Percentiles rank a stretch among this genome's conserved stretches.
Evolutionary conservation across 1,140 invertebrate species (phyloP).

Genomic region (Eciton burchellii): DNA sequence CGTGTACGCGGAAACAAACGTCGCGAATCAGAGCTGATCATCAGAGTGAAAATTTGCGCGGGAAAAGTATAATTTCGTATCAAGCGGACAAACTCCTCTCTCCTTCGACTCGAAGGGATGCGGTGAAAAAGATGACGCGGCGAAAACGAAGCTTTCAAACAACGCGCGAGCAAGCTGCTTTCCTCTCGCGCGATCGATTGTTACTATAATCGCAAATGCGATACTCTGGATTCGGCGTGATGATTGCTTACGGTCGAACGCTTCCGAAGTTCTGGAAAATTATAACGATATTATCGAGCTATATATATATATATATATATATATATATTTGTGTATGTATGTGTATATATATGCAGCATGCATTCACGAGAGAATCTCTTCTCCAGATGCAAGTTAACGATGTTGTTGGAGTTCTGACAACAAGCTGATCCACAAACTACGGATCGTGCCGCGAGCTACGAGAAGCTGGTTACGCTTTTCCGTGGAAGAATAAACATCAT

Average conservation of each 20-base stretch:
- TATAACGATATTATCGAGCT: conserved; percentile 36
- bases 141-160: too few species aligned
- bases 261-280: conserved; percentile 2
- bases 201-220: conserved; percentile 4
- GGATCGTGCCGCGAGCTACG: conserved; percentile 27
- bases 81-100: too few species aligned
- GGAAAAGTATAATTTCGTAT: too few species aligned
- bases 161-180: background rate
- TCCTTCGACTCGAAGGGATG: too few species aligned
- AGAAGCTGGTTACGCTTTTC: conserved; percentile 32
- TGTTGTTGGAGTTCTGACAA: conserved; percentile 44
- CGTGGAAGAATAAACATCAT: conserved; percentile 23
- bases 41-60: background rate
- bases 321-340: too few species aligned
- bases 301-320: too few species aligned
- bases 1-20: too few species aligned
- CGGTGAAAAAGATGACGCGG: too few species aligned
- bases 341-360: conserved; percentile 23
- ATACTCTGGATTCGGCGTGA: background rate
- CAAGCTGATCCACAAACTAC: conserved; percentile 35
- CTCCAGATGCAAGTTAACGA: conserved; percentile 26
- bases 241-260: background rate
- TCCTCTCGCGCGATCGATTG: background rate
- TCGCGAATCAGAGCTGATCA: background rate
- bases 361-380: conserved; percentile 34